Conservation (phyloP, 2,888 invertebrate species). For the Sylvicola cinctus region DNA sequence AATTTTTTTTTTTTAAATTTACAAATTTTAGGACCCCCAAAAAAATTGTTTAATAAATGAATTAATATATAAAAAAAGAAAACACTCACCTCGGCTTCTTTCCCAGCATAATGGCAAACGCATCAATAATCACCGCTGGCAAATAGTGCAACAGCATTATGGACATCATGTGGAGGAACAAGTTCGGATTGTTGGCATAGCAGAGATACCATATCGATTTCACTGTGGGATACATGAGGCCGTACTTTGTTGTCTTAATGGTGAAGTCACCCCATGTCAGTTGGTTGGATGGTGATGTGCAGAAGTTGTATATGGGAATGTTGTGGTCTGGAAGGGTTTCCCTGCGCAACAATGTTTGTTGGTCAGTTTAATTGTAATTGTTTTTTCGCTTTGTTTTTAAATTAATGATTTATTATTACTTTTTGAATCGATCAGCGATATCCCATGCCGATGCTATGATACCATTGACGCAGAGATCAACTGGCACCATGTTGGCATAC, state of each 20-base stretch:
- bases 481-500: constrained; percentile 57
- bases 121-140: constrained; percentile 41
- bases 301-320: constrained; percentile 66
- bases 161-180: constrained; percentile 30
- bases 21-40: too few relatives aligned
- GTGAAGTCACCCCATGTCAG: constrained; percentile 57
- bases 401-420: constrained; percentile 2
- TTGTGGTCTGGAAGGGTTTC: constrained; percentile 16
- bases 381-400: constrained; percentile 8
- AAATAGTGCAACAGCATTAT: constrained; percentile 41
- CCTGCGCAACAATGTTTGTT: constrained; percentile 14
- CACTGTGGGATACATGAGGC: constrained; percentile 34
- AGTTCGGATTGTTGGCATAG: constrained; percentile 34
- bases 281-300: constrained; percentile 65
- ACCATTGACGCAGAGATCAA: constrained; percentile 64
- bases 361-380: too few relatives aligned
- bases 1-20: too few relatives aligned
- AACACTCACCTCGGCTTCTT: constrained; percentile 34
- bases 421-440: constrained; percentile 28
- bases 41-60: too few relatives aligned
- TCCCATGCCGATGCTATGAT: constrained; percentile 62
- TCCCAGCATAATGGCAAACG: constrained; percentile 31
- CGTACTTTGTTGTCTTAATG: constrained; percentile 32
- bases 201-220: constrained; percentile 48
- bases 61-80: neutral